A percentile compares a stretch with the other conserved stretches of the same genome.
phyloP scores from a whole-genome alignment of 2,888 invertebrate genomes.

The Agapostemon virescens region DNA sequence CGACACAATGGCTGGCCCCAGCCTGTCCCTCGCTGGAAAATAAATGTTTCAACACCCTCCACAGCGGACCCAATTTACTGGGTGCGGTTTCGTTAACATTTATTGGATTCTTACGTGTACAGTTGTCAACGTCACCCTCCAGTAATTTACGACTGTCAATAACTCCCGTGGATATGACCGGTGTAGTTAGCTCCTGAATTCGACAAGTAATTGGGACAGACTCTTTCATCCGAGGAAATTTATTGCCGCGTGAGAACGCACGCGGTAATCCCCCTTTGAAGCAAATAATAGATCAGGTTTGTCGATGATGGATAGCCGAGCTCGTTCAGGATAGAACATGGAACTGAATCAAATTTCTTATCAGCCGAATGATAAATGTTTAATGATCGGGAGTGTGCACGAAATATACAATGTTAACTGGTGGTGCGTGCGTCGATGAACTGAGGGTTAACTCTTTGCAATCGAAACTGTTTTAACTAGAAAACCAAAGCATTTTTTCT shows the following conservation, averaged over 20 bases:
- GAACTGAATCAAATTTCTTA: background rate
- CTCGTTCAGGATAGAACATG: background rate
- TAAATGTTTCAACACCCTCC: conserved; percentile 52
- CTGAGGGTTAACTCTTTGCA: background rate
- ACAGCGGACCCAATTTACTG: conserved; percentile 26
- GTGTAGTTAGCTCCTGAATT: conserved; percentile 13
- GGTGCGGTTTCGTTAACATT: conserved; percentile 39
- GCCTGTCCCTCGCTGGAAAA: conserved; percentile 28
- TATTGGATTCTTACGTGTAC: conserved; percentile 40
- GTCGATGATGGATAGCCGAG: background rate
- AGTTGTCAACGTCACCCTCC: conserved; percentile 10
- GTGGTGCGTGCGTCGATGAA: background rate
- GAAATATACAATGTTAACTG: background rate
- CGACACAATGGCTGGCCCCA: conserved; percentile 17
- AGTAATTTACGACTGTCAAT: conserved; percentile 23
- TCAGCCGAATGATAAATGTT: background rate
- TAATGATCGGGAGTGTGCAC: background rate
- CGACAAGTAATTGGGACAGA: conserved; percentile 19
- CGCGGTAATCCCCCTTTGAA: background rate
- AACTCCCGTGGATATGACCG: conserved; percentile 20
- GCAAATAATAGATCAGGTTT: conserved; percentile 1
- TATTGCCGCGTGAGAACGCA: conserved; percentile 11
- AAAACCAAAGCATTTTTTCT: no score
- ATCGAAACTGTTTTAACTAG: no score
- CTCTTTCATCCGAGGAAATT: conserved; percentile 19